These are phyloP conservation scores for Chiridota heheva DNA, from an alignment of 35 echinoderm and acorn worm genomes.

Conservation along the genomic window DNA sequence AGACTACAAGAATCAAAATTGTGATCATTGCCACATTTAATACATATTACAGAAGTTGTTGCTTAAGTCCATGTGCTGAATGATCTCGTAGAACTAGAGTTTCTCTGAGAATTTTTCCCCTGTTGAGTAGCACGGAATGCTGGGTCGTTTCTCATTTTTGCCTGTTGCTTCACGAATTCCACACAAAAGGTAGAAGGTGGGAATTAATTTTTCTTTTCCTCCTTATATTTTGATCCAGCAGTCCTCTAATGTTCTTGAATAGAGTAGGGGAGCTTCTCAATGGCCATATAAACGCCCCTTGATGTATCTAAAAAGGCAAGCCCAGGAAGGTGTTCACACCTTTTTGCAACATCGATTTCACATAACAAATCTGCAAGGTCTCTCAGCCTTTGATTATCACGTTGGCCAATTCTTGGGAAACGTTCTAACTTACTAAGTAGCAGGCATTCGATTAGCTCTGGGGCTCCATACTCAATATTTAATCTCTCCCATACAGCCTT, in stretches of 20 bases:
- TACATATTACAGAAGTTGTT: not conserved
- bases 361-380: conserved; percentile 37
- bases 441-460: conserved; percentile 41
- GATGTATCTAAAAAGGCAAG: conserved; percentile 54
- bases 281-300: conserved; percentile 32
- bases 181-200: conserved; percentile 48
- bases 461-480: conserved; percentile 38
- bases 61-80: not conserved
- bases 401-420: conserved; percentile 2
- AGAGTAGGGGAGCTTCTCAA: conserved; percentile 49
- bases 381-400: conserved; percentile 28
- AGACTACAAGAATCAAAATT: not conserved
- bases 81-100: conserved; percentile 1
- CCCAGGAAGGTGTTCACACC: conserved; percentile 31
- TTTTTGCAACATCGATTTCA: conserved; percentile 36
- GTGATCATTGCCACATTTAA: not conserved
- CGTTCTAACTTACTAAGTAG: conserved; percentile 40
- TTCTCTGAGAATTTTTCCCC: not conserved
- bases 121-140: not conserved
- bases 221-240: conserved; percentile 39
- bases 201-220: conserved; percentile 10
- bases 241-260: conserved; percentile 45
- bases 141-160: conserved; percentile 45
- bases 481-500: conserved; percentile 45
- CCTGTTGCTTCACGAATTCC: conserved; percentile 31